Percentiles rank a stretch among this genome's conserved stretches.
phyloP scores from a whole-genome alignment of 2,888 invertebrate genomes.

The Drosophila algonquin region DNA sequence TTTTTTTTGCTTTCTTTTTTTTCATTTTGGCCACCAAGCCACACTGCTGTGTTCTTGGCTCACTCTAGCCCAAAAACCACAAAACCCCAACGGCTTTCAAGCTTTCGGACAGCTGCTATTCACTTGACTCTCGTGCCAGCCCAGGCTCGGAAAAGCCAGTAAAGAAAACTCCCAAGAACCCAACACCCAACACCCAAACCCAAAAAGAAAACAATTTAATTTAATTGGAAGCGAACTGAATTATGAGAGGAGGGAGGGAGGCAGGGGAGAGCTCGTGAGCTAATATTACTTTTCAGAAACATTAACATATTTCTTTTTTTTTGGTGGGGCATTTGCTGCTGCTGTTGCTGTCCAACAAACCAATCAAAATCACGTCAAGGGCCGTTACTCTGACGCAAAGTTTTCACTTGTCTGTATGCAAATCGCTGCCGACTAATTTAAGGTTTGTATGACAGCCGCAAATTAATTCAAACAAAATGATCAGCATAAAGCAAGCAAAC shows the following conservation, averaged over 20 bases:
- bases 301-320: background rate
- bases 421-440: constrained; percentile 71
- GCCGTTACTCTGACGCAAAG: constrained; percentile 36
- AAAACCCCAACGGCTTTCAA: constrained; percentile 63
- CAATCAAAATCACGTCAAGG: constrained; percentile 41
- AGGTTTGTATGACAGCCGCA: constrained; percentile 71
- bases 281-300: constrained; percentile 15
- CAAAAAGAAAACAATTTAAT: constrained; percentile 23
- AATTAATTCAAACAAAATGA: constrained; percentile 79
- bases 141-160: constrained; percentile 6
- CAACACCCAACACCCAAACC: background rate
- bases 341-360: constrained; percentile 24
- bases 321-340: background rate
- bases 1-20: constrained; percentile 10
- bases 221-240: constrained; percentile 26
- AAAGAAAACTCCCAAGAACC: background rate
- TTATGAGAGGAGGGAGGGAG: background rate
- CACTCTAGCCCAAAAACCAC: constrained; percentile 53
- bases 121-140: constrained; percentile 32
- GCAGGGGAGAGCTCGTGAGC: background rate
- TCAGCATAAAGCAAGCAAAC: constrained; percentile 66
- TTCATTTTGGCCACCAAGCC: constrained; percentile 1
- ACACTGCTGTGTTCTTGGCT: constrained; percentile 16
- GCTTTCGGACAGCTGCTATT: constrained; percentile 60
- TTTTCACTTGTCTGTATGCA: constrained; percentile 67